These are phyloP conservation scores for Didymodactylos carnosus DNA, from an alignment of 2,888 invertebrate species.

Conservation along the genomic window DNA sequence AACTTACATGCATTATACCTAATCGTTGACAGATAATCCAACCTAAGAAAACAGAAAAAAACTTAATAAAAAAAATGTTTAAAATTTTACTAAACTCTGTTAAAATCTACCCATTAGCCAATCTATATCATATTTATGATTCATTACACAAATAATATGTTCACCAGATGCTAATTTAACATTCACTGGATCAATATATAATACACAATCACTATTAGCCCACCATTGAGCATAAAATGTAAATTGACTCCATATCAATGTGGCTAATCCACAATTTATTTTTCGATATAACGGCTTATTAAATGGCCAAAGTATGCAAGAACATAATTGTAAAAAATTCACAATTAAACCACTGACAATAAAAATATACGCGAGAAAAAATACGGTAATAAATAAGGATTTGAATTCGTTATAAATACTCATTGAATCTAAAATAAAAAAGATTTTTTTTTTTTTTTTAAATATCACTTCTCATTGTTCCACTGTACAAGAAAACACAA, in stretches of 20 bases:
- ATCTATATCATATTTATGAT: constrained; percentile 81
- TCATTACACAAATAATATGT: constrained; percentile 71
- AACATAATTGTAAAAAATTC: constrained; percentile 56
- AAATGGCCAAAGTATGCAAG: constrained; percentile 59
- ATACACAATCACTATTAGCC: constrained; percentile 51
- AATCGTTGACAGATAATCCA: constrained; percentile 70
- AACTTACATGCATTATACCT: constrained; percentile 56
- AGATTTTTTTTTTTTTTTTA: too few relatives aligned
- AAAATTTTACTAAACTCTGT: too few relatives aligned
- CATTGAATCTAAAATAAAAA: too few relatives aligned
- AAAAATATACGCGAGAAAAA: neutral
- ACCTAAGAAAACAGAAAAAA: too few relatives aligned
- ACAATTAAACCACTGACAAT: neutral
- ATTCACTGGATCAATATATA: constrained; percentile 49
- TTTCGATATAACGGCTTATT: constrained; percentile 59
- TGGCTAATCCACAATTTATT: constrained; percentile 66
- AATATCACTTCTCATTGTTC: too few relatives aligned
- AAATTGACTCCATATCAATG: constrained; percentile 45
- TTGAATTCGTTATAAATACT: neutral
- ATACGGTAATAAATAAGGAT: neutral
- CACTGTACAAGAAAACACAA: too few relatives aligned
- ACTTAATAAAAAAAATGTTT: too few relatives aligned
- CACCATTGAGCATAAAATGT: constrained; percentile 85
- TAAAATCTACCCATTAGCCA: too few relatives aligned
- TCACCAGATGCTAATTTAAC: constrained; percentile 52